Conservation (phyloP, 2,888 invertebrate species). For the Rapana venosa region DNA sequence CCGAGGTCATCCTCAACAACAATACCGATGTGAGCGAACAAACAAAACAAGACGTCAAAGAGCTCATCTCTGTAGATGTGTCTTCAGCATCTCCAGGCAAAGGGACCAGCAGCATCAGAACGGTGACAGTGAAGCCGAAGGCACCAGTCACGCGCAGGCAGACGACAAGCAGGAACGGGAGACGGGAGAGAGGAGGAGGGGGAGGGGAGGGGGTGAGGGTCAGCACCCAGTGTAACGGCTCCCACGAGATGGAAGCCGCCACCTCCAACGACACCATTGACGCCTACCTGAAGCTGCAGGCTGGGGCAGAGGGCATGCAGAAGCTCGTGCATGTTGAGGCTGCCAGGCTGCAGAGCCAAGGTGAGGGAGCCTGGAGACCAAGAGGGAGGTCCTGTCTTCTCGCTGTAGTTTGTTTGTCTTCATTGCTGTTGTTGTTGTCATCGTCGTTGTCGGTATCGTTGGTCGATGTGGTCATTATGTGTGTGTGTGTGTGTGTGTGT, state of each 20-base stretch:
- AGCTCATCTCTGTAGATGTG: background rate
- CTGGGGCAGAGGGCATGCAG: background rate
- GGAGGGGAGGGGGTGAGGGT: background rate
- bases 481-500: too few relatives aligned
- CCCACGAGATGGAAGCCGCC: background rate
- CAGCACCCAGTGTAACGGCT: background rate
- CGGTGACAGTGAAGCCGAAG: background rate
- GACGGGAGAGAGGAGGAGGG: background rate
- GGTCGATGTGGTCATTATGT: too few relatives aligned
- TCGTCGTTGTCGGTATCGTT: too few relatives aligned
- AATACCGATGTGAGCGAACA: too few relatives aligned
- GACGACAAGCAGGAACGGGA: background rate
- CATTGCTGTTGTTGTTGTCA: too few relatives aligned
- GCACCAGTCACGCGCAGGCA: background rate
- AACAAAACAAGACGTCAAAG: too few relatives aligned
- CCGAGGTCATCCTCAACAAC: too few relatives aligned
- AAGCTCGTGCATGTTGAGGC: background rate
- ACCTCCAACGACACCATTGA: conserved; percentile 41
- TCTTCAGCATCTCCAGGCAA: background rate
- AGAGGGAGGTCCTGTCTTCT: too few relatives aligned
- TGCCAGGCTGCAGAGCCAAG: background rate
- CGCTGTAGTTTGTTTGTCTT: too few relatives aligned
- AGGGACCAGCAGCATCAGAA: background rate
- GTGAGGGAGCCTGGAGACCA: background rate
- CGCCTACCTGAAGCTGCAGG: conserved; percentile 45